These are phyloP conservation scores for Sclerodermus sp. DNA, from an alignment of 2,888 invertebrate genomes.

Conservation along the genomic window DNA sequence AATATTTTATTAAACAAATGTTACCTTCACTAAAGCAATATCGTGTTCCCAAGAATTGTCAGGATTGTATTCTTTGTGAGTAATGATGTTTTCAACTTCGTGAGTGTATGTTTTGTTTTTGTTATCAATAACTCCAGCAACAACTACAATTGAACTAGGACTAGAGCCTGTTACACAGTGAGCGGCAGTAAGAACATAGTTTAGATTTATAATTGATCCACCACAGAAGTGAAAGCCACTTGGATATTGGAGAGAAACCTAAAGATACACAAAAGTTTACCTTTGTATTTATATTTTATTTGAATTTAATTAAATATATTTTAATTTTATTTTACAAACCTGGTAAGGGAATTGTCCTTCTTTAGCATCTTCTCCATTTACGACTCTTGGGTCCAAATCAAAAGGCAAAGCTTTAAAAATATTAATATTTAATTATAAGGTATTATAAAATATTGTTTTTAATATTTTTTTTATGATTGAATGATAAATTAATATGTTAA, in stretches of 20 bases:
- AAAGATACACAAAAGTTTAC: background rate
- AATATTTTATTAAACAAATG: too few relatives aligned
- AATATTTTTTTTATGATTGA: too few relatives aligned
- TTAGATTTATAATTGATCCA: constrained; percentile 31
- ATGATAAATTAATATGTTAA: too few relatives aligned
- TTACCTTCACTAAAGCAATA: constrained; percentile 43
- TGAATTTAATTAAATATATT: too few relatives aligned
- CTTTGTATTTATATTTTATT: background rate
- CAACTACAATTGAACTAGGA: background rate
- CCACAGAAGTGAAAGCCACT: constrained; percentile 38
- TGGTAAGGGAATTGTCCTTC: constrained; percentile 43
- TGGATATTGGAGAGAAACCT: constrained; percentile 36
- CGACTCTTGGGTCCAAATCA: constrained; percentile 11
- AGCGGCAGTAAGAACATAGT: constrained; percentile 39
- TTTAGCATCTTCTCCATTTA: constrained; percentile 30
- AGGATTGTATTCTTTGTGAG: constrained; percentile 23
- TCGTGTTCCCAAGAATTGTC: constrained; percentile 30
- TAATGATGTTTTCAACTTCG: constrained; percentile 9
- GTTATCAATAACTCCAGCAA: background rate
- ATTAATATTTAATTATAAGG: too few relatives aligned
- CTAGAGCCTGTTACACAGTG: constrained; percentile 26
- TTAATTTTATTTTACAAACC: constrained; percentile 17
- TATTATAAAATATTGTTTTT: too few relatives aligned
- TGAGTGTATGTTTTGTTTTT: background rate
- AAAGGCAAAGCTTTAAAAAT: too few relatives aligned